These are phyloP conservation scores for Drosophila jambulina DNA, from an alignment of 1,140 invertebrate genomes.

Conservation along the genomic window DNA sequence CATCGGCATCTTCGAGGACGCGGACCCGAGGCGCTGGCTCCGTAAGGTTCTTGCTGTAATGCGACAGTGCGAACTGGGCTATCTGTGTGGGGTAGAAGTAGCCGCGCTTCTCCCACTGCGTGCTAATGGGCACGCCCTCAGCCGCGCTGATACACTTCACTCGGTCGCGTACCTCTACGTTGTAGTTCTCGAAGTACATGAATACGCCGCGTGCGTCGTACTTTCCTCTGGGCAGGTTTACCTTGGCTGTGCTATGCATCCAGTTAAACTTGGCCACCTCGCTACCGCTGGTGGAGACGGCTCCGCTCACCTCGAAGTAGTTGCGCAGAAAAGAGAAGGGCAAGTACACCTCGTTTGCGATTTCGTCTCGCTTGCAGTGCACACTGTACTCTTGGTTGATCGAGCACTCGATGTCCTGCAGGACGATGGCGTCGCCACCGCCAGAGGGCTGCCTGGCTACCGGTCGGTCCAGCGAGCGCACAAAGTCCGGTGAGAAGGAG, in stretches of 20 bases:
- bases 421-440: conserved; percentile 12
- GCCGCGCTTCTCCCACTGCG: conserved; percentile 96
- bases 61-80: conserved; percentile 98
- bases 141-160: conserved; percentile 97
- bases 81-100: conserved; percentile 99
- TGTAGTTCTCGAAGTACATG: conserved; percentile 99
- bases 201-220: conserved; percentile 96
- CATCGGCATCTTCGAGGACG: conserved; percentile 91
- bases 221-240: conserved; percentile 94
- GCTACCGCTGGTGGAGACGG: conserved; percentile 50
- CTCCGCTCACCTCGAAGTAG: conserved; percentile 94
- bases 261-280: conserved; percentile 93
- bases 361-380: conserved; percentile 92
- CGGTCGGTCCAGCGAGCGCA: conserved; percentile 53
- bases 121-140: conserved; percentile 97
- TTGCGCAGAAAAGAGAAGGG: conserved; percentile 97
- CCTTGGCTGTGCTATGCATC: conserved; percentile 97
- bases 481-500: conserved; percentile 73
- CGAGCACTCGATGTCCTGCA: conserved; percentile 93
- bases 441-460: conserved; percentile 9
- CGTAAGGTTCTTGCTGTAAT: conserved; percentile 97
- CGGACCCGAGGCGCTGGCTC: conserved; percentile 90
- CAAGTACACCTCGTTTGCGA: conserved; percentile 94
- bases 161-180: conserved; percentile 96
- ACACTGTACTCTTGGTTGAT: conserved; percentile 96